Conservation (phyloP, 2,113 vertebrate species). For the Tragulus kanchil region DNA sequence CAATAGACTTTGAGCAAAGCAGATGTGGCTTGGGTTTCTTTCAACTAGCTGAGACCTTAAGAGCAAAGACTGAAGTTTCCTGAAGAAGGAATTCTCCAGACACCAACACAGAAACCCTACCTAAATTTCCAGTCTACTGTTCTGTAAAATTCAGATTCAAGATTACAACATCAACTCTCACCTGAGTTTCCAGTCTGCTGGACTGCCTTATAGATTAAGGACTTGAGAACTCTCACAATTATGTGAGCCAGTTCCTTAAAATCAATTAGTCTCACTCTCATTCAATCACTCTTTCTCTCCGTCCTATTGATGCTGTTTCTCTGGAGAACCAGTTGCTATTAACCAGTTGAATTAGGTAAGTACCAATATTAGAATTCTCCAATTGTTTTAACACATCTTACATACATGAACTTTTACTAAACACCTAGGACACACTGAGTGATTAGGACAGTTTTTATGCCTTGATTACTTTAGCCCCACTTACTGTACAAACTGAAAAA, state of each 20-base stretch:
- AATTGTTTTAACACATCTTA: slow-evolving; percentile 9
- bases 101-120: not conserved
- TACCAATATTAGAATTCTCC: not conserved
- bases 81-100: not conserved
- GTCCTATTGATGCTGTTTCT: not conserved
- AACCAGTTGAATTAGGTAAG: not conserved
- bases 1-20: not conserved
- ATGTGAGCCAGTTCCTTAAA: not conserved
- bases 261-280: not conserved
- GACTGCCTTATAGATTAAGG: not conserved
- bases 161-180: too few species aligned
- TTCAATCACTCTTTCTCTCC: not conserved
- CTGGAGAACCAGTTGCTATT: not conserved
- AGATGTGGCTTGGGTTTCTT: not conserved
- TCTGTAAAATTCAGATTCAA: not conserved
- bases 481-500: not conserved
- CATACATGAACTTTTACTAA: not conserved
- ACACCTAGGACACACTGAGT: not conserved
- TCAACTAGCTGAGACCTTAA: not conserved
- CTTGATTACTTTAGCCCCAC: not conserved
- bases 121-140: not conserved
- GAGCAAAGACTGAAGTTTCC: not conserved
- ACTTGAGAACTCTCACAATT: not conserved
- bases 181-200: not conserved
- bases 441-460: not conserved